A percentile compares a stretch with the other conserved stretches of the same genome.
These are phyloP conservation scores for Rutpela maculata DNA, from an alignment of 2,888 invertebrate genomes.

Conservation along the genomic window DNA sequence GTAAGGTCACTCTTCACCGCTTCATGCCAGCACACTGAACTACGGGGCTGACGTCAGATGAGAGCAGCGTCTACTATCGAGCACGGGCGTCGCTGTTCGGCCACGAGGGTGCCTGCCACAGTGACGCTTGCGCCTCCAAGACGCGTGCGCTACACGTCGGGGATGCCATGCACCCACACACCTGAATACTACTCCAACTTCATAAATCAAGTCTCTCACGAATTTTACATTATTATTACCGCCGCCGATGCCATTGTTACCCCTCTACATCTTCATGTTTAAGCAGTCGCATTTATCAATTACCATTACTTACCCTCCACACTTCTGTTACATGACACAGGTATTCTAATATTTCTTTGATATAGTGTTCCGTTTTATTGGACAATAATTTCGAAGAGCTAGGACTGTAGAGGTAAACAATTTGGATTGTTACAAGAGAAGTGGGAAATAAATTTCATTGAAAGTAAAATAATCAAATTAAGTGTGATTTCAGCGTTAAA, in stretches of 20 bases:
- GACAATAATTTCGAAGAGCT: neutral
- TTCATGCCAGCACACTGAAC: conserved; percentile 72
- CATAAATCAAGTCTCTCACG: conserved; percentile 58
- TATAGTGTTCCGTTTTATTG: conserved; percentile 18
- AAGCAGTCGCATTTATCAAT: conserved; percentile 54
- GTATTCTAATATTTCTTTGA: conserved; percentile 30
- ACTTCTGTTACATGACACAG: conserved; percentile 14
- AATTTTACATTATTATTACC: conserved; percentile 58
- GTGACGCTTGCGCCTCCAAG: conserved; percentile 68
- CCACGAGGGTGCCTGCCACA: conserved; percentile 70
- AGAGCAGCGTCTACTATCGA: conserved; percentile 73
- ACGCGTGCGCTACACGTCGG: conserved; percentile 65
- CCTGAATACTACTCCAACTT: conserved; percentile 59
- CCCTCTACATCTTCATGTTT: conserved; percentile 52
- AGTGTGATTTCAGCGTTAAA: too few species aligned
- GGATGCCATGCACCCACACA: conserved; percentile 61
- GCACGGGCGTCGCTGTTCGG: conserved; percentile 70
- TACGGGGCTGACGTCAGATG: conserved; percentile 70
- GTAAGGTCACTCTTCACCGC: conserved; percentile 71
- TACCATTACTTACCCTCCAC: conserved; percentile 43
- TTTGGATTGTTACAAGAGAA: too few species aligned
- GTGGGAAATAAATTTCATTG: too few species aligned
- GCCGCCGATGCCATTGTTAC: conserved; percentile 51
- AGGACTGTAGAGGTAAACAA: too few species aligned
- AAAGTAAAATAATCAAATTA: too few species aligned